These are phyloP conservation scores for Pachydiplax longipennis DNA, from an alignment of 2,888 invertebrate genomes.

Conservation along the genomic window DNA sequence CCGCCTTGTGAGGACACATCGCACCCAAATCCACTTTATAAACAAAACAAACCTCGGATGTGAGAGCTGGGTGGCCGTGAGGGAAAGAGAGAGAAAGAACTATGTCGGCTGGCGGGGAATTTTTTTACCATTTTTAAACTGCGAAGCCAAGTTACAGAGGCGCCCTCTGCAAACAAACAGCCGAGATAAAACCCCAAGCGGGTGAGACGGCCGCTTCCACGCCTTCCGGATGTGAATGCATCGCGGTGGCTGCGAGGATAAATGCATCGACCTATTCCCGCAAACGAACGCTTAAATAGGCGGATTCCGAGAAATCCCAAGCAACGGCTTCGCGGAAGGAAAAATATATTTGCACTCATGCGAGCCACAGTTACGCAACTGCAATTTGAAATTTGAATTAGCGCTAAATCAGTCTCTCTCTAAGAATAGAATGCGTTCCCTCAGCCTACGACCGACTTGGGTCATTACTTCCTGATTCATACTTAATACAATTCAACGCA, in stretches of 20 bases:
- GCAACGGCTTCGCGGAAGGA: background rate
- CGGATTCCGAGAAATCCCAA: background rate
- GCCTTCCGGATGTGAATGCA: background rate
- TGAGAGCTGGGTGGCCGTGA: background rate
- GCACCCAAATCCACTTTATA: background rate
- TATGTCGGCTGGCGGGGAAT: background rate
- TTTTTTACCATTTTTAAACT: background rate
- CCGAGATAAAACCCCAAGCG: background rate
- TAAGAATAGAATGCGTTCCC: no score
- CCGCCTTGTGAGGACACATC: background rate
- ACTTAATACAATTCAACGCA: no score
- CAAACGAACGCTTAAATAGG: background rate
- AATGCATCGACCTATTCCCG: background rate
- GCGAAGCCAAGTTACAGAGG: background rate
- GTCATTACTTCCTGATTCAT: no score
- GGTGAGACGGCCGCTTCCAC: background rate
- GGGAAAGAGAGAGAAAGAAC: no score
- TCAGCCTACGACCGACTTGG: no score
- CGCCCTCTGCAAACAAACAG: background rate
- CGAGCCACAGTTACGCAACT: no score
- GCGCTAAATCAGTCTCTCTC: no score
- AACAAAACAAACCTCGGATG: background rate
- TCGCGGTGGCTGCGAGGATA: no score
- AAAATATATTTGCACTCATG: background rate
- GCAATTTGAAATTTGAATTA: no score